Evolutionary conservation across 2,113 vertebrate species (phyloP).

Genomic region (Mustelus asterias): DNA sequence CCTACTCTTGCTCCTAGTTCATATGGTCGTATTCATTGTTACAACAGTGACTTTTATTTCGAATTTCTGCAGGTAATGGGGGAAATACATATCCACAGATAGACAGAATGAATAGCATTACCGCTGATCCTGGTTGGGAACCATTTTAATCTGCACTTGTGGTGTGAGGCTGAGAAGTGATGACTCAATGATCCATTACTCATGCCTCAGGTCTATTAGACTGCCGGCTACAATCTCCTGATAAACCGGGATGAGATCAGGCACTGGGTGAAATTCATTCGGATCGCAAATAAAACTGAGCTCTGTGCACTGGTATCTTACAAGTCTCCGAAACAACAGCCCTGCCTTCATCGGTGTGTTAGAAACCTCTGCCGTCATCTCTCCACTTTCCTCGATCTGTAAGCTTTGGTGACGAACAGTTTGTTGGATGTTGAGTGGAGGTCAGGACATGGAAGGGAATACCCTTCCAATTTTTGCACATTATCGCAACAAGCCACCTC

Average conservation of each 20-base stretch:
- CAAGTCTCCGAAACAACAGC: background rate
- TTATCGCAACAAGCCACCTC: background rate
- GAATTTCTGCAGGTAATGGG: background rate
- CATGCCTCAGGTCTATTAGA: background rate
- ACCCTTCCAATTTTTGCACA: background rate
- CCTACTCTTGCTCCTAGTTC: too few species aligned
- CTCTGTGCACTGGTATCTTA: background rate
- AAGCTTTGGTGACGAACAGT: background rate
- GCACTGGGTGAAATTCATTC: background rate
- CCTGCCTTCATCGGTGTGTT: background rate
- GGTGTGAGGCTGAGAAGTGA: background rate
- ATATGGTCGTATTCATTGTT: background rate
- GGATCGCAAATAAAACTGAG: background rate
- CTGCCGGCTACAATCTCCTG: background rate
- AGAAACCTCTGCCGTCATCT: background rate
- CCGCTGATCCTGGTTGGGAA: background rate
- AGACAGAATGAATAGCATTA: background rate
- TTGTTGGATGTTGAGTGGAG: background rate
- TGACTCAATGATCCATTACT: background rate
- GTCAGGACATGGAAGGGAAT: background rate
- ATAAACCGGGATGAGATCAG: background rate
- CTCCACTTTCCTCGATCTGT: background rate
- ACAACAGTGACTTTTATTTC: background rate
- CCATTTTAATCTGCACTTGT: background rate
- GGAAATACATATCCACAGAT: background rate